Percentiles rank a stretch among this genome's conserved stretches.
phyloP scores from a whole-genome alignment of 2,113 vertebrate species.

The Corydoras sp. region DNA sequence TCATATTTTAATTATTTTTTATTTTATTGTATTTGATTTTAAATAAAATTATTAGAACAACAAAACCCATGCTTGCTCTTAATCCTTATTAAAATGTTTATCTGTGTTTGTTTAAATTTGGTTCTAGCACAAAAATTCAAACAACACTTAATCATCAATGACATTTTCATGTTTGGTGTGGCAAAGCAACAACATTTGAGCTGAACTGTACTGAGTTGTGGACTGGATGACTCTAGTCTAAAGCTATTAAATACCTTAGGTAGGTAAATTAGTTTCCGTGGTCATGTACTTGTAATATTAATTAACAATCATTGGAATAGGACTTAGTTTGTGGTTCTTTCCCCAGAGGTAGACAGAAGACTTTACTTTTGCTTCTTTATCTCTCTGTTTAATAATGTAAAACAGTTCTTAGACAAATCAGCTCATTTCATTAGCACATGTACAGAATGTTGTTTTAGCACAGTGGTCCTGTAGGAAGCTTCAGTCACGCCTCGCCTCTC shows the following conservation, averaged over 20 bases:
- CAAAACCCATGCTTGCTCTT: too few relatives aligned
- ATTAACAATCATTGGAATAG: constrained; percentile 40
- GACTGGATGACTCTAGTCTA: too few relatives aligned
- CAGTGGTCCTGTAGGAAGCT: constrained; percentile 39
- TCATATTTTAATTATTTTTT: too few relatives aligned
- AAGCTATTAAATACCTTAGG: background rate
- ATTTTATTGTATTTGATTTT: too few relatives aligned
- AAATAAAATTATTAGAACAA: too few relatives aligned
- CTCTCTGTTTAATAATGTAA: constrained; percentile 36
- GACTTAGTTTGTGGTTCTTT: background rate
- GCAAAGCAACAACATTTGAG: background rate
- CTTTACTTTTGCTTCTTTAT: constrained; percentile 20
- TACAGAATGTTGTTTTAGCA: constrained; percentile 42
- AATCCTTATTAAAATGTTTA: too few relatives aligned
- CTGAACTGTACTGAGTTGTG: background rate
- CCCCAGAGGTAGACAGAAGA: constrained; percentile 19
- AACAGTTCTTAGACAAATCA: constrained; percentile 36
- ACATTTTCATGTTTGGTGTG: too few relatives aligned
- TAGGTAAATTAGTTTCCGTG: constrained; percentile 26
- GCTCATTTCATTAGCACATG: constrained; percentile 40
- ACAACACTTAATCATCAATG: too few relatives aligned
- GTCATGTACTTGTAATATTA: constrained; percentile 37
- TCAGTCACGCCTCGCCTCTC: constrained; percentile 38
- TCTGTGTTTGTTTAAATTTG: too few relatives aligned
- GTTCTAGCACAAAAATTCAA: too few relatives aligned